phyloP scores from a whole-genome alignment of 2,113 vertebrate genomes.

The Chaenogobius annularis region DNA sequence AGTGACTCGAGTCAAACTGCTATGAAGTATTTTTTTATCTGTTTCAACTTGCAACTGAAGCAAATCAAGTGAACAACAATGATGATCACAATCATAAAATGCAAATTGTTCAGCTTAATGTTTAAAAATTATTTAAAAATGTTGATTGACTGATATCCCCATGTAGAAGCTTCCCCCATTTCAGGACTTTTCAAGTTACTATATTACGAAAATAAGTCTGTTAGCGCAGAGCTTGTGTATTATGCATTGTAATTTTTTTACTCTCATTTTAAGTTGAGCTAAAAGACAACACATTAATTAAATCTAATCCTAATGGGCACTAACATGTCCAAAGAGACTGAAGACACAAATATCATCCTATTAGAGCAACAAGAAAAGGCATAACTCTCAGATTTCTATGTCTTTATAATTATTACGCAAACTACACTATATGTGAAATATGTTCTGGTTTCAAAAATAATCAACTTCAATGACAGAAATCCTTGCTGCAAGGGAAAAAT shows the following conservation, averaged over 20 bases:
- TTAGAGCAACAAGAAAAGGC: neutral
- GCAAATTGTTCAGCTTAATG: too few species aligned
- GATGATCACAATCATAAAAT: neutral
- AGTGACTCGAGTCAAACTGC: neutral
- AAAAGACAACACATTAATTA: neutral
- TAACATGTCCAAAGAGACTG: too few species aligned
- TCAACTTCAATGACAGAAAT: neutral
- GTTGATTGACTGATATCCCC: neutral
- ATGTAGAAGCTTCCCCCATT: too few species aligned
- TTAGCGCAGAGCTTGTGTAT: too few species aligned
- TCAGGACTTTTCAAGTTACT: too few species aligned
- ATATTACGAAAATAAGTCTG: too few species aligned
- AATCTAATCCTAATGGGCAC: neutral
- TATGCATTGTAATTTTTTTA: neutral
- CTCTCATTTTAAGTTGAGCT: neutral
- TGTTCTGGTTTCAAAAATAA: neutral
- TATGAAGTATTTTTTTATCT: neutral
- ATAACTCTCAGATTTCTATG: neutral
- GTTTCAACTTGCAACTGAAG: neutral
- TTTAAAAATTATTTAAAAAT: too few species aligned
- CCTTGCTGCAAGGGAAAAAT: neutral
- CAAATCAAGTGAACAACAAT: neutral
- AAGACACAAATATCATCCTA: too few species aligned
- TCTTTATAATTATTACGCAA: neutral
- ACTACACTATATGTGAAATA: neutral